These are phyloP conservation scores for Eupithecia subumbrata DNA, from an alignment of 2,888 invertebrate genomes.

Conservation along the genomic window DNA sequence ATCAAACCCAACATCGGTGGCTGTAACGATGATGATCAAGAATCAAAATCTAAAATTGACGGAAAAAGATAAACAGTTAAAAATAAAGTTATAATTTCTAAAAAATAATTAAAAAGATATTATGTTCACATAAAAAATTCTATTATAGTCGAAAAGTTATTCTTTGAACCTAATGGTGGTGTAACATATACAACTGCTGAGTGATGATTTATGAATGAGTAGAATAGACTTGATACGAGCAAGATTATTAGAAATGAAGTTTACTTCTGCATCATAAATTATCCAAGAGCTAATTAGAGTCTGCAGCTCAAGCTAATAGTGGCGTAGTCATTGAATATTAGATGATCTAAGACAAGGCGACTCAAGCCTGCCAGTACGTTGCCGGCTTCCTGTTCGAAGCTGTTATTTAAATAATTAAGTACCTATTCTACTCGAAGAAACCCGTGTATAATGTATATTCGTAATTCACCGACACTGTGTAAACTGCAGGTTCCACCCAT, in stretches of 20 bases:
- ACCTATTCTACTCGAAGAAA: neutral
- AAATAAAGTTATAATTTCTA: too few species aligned
- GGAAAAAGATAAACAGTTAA: too few species aligned
- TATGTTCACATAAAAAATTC: too few species aligned
- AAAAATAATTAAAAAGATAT: too few species aligned
- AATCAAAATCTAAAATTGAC: too few species aligned
- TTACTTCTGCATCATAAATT: neutral
- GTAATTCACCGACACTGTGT: too few species aligned
- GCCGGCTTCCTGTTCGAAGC: conserved; percentile 22
- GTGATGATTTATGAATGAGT: neutral
- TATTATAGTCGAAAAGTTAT: too few species aligned
- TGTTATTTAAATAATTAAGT: conserved; percentile 12
- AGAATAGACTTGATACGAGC: neutral
- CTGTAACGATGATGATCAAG: too few species aligned
- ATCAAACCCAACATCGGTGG: too few species aligned
- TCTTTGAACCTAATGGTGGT: neutral
- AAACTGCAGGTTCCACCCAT: too few species aligned
- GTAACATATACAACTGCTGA: neutral
- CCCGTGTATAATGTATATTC: neutral
- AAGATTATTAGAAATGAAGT: neutral
- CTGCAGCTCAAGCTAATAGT: neutral
- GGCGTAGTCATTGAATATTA: neutral
- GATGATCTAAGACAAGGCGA: conserved; percentile 5
- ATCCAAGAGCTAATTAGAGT: neutral
- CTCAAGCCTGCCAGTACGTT: conserved; percentile 12